phyloP scores from a whole-genome alignment of 2,888 invertebrate genomes.

The Mythimna loreyi region DNA sequence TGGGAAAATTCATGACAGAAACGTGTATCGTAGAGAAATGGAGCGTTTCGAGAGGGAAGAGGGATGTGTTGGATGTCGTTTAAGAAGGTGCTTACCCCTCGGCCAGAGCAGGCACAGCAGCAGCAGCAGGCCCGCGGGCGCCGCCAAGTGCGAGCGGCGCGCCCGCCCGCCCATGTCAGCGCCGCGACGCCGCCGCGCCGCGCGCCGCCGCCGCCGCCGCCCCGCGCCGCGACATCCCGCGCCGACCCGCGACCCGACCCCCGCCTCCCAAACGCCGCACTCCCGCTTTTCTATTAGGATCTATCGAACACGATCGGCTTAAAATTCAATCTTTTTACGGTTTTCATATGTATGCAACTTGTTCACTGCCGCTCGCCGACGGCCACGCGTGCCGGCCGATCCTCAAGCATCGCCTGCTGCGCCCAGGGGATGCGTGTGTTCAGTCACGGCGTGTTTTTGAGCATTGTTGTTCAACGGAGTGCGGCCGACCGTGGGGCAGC shows the following conservation, averaged over 20 bases:
- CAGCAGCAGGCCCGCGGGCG: constrained; percentile 90
- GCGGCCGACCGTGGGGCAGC: constrained; percentile 91
- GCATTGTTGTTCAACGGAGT: constrained; percentile 90
- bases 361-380: constrained; percentile 87
- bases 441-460: constrained; percentile 87
- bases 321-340: constrained; percentile 83
- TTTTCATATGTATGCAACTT: constrained; percentile 84
- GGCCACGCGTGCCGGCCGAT: constrained; percentile 86
- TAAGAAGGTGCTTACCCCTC: constrained; percentile 79
- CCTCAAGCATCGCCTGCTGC: constrained; percentile 86
- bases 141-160: constrained; percentile 90
- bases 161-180: constrained; percentile 90
- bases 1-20: constrained; percentile 10
- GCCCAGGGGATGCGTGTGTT: constrained; percentile 80
- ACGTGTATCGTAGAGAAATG: neutral
- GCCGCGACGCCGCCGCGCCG: constrained; percentile 86
- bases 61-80: neutral
- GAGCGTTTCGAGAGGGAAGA: neutral
- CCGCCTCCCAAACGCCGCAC: constrained; percentile 81
- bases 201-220: constrained; percentile 84
- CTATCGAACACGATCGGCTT: constrained; percentile 85
- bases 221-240: constrained; percentile 84
- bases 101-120: constrained; percentile 89
- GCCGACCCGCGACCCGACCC: constrained; percentile 73
- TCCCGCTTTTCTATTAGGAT: constrained; percentile 82